Conservation (phyloP, 1,140 invertebrate species). For the Caenorhabditis tropicalis region DNA sequence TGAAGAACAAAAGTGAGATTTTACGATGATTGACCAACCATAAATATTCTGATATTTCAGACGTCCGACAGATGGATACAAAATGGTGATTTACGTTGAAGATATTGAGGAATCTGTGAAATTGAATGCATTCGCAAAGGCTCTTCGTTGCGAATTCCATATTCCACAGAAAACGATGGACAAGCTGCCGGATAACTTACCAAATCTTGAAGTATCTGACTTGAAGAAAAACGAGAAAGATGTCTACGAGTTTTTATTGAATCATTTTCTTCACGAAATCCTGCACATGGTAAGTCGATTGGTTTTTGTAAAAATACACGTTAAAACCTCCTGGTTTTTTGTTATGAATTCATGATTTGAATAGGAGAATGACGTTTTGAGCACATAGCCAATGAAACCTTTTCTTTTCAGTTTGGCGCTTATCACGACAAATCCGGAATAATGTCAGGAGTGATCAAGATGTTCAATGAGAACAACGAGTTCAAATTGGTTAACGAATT, state of each 20-base stretch:
- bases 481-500: neutral
- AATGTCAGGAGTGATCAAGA: neutral
- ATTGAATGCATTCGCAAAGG: neutral
- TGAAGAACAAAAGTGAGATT: neutral
- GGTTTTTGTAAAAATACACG: neutral
- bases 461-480: neutral
- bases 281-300: slow-evolving; percentile 16
- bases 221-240: neutral
- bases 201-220: neutral
- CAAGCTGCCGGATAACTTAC: neutral
- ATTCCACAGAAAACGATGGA: neutral
- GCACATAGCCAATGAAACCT: too few relatives aligned
- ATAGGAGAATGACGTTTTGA: too few relatives aligned
- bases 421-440: neutral
- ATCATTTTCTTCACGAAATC: neutral
- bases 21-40: neutral
- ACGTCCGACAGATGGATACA: neutral
- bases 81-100: neutral
- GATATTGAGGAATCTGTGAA: neutral
- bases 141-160: neutral
- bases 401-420: neutral
- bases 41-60: neutral
- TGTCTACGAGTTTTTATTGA: neutral
- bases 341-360: too few relatives aligned
- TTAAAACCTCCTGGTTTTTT: too few relatives aligned